A percentile compares a stretch with the other conserved stretches of the same genome.
These are phyloP conservation scores for Stenichneumon culpator DNA, from an alignment of 2,888 invertebrate species.

Conservation along the genomic window DNA sequence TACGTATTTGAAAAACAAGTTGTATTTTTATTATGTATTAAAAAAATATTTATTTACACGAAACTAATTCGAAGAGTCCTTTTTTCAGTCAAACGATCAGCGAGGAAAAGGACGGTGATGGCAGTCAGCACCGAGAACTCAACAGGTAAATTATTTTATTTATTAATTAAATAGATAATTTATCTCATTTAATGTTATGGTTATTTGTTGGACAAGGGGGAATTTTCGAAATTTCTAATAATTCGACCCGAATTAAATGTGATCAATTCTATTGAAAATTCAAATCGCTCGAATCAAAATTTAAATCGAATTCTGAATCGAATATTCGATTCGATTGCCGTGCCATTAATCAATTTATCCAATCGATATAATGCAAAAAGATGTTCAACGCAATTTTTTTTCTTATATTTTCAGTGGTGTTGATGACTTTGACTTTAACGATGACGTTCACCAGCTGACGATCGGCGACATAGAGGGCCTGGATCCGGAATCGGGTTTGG, in stretches of 20 bases:
- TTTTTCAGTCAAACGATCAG: slow-evolving; percentile 89
- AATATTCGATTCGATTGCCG: too few relatives aligned
- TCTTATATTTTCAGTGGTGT: slow-evolving; percentile 78
- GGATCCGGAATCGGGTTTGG: slow-evolving; percentile 93
- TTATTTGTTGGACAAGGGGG: too few relatives aligned
- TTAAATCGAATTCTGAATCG: slow-evolving; percentile 7
- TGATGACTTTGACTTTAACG: slow-evolving; percentile 82
- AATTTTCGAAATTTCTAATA: background rate
- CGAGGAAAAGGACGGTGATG: slow-evolving; percentile 88
- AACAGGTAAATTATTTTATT: slow-evolving; percentile 84
- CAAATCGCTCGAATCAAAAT: background rate
- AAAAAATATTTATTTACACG: slow-evolving; percentile 20
- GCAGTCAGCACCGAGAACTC: slow-evolving; percentile 86
- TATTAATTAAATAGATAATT: slow-evolving; percentile 23
- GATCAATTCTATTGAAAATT: too few relatives aligned
- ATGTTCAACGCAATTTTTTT: background rate
- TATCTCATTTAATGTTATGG: too few relatives aligned
- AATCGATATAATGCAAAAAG: background rate
- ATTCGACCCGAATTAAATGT: background rate
- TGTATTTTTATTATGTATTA: slow-evolving; percentile 38
- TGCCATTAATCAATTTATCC: too few relatives aligned
- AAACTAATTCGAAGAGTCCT: slow-evolving; percentile 67
- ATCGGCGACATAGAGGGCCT: slow-evolving; percentile 92
- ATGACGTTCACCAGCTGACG: slow-evolving; percentile 86
- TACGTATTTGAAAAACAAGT: slow-evolving; percentile 8